These are phyloP conservation scores for Hydropotes inermis DNA, from an alignment of 2,113 vertebrate species.

Conservation along the genomic window DNA sequence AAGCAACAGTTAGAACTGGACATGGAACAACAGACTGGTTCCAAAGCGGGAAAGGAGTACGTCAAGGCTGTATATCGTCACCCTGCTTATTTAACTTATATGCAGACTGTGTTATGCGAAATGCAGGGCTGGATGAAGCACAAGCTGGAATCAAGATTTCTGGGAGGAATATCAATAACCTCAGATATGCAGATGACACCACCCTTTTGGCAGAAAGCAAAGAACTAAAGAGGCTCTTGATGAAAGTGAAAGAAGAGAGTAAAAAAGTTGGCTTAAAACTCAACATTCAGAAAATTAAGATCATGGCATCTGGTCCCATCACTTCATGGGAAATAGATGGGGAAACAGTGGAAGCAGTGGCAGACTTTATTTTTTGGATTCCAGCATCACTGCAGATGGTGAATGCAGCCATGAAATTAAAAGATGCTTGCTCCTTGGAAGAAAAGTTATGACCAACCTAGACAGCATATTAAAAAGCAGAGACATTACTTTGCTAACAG, in stretches of 20 bases:
- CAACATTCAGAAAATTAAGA: background rate
- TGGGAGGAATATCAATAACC: background rate
- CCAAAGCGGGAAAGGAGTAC: background rate
- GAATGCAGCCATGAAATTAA: background rate
- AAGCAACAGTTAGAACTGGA: background rate
- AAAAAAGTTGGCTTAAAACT: background rate
- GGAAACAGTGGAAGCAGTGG: background rate
- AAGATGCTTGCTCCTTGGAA: background rate
- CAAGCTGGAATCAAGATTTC: background rate
- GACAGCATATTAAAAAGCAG: background rate
- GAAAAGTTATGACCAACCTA: background rate
- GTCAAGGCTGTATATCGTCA: background rate
- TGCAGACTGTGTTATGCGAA: background rate
- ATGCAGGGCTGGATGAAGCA: background rate
- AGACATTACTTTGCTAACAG: background rate
- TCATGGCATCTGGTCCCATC: background rate
- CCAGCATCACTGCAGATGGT: background rate
- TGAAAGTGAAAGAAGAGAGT: background rate
- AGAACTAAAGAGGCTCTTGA: background rate
- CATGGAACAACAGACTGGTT: background rate
- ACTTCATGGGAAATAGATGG: background rate
- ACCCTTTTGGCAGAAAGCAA: background rate
- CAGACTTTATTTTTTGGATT: background rate
- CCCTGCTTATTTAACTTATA: background rate
- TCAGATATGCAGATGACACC: background rate